Conservation (phyloP, 2,888 invertebrate species). For the Phoenoteleia sp. region DNA sequence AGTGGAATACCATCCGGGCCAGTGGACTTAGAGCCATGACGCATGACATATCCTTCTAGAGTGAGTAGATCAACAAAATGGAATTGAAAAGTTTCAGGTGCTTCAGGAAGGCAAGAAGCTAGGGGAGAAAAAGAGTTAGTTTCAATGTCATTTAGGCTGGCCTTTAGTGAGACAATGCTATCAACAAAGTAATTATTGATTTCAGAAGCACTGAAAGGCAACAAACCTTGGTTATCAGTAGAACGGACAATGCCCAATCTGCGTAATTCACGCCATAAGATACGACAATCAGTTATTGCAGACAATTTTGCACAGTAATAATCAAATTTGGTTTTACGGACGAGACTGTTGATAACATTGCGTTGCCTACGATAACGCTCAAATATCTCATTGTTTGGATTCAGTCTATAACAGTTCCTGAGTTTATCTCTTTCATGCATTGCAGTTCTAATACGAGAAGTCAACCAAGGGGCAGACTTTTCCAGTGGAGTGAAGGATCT, state of each 20-base stretch:
- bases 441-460: not conserved
- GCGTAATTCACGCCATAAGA: constrained; percentile 7
- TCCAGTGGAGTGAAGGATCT: not conserved
- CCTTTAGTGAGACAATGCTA: no score
- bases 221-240: not conserved
- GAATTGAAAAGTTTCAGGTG: no score
- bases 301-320: not conserved
- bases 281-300: not conserved
- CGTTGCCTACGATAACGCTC: not conserved
- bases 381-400: no score
- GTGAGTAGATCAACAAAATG: no score
- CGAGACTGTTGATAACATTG: not conserved
- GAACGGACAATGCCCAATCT: constrained; percentile 18
- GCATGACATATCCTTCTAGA: no score
- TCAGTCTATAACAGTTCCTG: not conserved
- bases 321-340: not conserved
- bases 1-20: no score
- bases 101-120: no score
- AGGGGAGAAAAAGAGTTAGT: no score
- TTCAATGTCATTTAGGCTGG: no score
- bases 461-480: constrained; percentile 25
- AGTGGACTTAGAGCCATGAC: no score
- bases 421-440: constrained; percentile 19
- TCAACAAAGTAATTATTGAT: constrained; percentile 27
- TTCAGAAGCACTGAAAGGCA: not conserved